These are phyloP conservation scores for Drosophila paulistorum DNA, from an alignment of 1,140 invertebrate species.

Conservation along the genomic window DNA sequence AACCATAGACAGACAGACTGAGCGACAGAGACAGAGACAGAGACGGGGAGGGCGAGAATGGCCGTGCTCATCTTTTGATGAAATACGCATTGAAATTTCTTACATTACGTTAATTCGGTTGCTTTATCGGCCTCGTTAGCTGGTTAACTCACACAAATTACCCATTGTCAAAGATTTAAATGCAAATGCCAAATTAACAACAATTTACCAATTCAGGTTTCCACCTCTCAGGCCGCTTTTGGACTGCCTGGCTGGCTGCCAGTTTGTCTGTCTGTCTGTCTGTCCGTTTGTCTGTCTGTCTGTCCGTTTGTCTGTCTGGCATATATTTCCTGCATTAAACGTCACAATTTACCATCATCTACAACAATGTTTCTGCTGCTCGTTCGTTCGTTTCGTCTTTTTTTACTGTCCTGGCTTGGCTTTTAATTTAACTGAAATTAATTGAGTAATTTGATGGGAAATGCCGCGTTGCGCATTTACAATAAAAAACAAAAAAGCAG, in stretches of 20 bases:
- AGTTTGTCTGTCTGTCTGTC: neutral
- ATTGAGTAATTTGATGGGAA: conserved; percentile 76
- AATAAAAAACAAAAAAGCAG: conserved; percentile 34
- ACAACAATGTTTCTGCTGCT: conserved; percentile 13
- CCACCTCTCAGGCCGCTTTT: conserved; percentile 10
- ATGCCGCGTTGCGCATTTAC: conserved; percentile 43
- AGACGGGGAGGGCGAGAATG: too few relatives aligned
- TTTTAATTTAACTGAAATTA: conserved; percentile 71
- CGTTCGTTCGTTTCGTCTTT: neutral
- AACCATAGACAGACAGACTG: neutral
- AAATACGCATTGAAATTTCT: too few relatives aligned
- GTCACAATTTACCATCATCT: conserved; percentile 28
- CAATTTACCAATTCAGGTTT: conserved; percentile 35
- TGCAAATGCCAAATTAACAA: conserved; percentile 56
- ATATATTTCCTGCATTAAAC: conserved; percentile 35
- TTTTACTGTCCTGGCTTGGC: conserved; percentile 26
- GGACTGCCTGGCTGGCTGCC: neutral
- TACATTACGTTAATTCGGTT: too few relatives aligned
- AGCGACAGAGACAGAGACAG: neutral
- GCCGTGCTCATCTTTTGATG: too few relatives aligned
- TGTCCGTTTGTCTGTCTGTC: neutral
- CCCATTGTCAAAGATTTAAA: conserved; percentile 46
- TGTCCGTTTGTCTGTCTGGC: neutral
- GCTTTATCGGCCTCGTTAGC: neutral
- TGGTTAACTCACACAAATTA: conserved; percentile 16